These are phyloP conservation scores for Arizona elegans DNA, from an alignment of 2,113 vertebrate species.

Conservation along the genomic window DNA sequence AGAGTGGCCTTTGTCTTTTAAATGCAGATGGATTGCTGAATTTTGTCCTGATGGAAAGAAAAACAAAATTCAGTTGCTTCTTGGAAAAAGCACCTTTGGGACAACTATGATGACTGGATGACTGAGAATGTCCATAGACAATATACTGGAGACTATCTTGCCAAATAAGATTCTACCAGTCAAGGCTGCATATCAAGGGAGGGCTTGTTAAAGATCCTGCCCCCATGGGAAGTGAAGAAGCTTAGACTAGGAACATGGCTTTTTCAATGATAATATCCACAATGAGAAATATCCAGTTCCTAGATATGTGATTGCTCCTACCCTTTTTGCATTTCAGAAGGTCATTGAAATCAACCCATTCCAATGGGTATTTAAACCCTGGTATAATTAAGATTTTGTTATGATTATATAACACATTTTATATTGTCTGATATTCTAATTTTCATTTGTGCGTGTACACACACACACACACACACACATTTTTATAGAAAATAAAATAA, in stretches of 20 bases:
- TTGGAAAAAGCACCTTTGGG: too few species aligned
- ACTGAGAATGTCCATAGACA: too few species aligned
- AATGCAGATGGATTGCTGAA: too few species aligned
- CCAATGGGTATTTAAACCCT: background rate
- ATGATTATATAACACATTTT: background rate
- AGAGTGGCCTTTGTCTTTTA: too few species aligned
- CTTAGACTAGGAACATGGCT: background rate
- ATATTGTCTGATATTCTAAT: background rate
- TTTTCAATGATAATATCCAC: background rate
- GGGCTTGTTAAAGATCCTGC: background rate
- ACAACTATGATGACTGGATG: too few species aligned
- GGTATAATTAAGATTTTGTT: background rate
- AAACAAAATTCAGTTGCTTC: too few species aligned
- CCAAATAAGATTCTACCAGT: background rate
- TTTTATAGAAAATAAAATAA: background rate
- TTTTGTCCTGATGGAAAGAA: too few species aligned
- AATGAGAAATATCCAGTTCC: background rate
- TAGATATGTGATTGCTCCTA: too few species aligned
- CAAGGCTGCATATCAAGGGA: background rate
- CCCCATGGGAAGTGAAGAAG: background rate
- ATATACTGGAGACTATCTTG: background rate
- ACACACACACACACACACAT: too few species aligned
- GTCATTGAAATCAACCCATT: too few species aligned
- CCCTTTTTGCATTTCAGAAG: too few species aligned
- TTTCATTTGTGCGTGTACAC: background rate